These are phyloP conservation scores for Doryteuthis pealeii DNA, from an alignment of 1,140 invertebrate genomes.

Conservation along the genomic window DNA sequence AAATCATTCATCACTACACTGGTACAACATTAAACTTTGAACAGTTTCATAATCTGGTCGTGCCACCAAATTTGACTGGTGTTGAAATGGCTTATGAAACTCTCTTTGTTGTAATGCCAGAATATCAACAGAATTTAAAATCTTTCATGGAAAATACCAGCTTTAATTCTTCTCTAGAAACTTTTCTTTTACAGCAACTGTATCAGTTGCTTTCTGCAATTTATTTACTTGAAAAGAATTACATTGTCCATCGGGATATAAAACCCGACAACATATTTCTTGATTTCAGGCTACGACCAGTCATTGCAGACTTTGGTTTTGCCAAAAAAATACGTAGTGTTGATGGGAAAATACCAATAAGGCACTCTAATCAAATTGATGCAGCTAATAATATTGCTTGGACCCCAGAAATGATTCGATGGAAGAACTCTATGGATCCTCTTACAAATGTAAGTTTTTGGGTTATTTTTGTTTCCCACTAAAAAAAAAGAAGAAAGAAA, in stretches of 20 bases:
- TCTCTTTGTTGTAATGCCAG: conserved; percentile 32
- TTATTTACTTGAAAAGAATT: conserved; percentile 24
- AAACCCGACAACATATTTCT: conserved; percentile 40
- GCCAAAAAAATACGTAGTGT: conserved; percentile 14
- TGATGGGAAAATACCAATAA: conserved; percentile 9
- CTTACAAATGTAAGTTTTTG: too few relatives aligned
- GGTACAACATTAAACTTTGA: conserved; percentile 30
- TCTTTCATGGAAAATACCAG: conserved; percentile 23
- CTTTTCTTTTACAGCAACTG: conserved; percentile 30
- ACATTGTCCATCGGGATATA: conserved; percentile 37
- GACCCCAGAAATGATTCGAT: conserved; percentile 28
- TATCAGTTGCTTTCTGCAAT: conserved; percentile 36
- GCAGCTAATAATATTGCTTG: conserved; percentile 29
- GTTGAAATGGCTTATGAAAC: conserved; percentile 34
- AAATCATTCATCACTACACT: conserved; percentile 29
- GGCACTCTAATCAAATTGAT: conserved; percentile 11
- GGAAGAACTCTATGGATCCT: neutral
- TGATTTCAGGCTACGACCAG: conserved; percentile 29
- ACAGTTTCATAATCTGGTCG: conserved; percentile 20
- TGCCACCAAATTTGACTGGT: conserved; percentile 27
- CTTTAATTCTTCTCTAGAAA: conserved; percentile 20
- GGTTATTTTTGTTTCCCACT: too few relatives aligned
- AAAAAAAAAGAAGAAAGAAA: too few relatives aligned
- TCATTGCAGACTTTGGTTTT: conserved; percentile 33
- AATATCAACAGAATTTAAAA: conserved; percentile 34